A percentile compares a stretch with the other conserved stretches of the same genome.
These are phyloP conservation scores for Moxostoma hubbsi DNA, from an alignment of 2,797 vertebrate genomes.

Conservation along the genomic window DNA sequence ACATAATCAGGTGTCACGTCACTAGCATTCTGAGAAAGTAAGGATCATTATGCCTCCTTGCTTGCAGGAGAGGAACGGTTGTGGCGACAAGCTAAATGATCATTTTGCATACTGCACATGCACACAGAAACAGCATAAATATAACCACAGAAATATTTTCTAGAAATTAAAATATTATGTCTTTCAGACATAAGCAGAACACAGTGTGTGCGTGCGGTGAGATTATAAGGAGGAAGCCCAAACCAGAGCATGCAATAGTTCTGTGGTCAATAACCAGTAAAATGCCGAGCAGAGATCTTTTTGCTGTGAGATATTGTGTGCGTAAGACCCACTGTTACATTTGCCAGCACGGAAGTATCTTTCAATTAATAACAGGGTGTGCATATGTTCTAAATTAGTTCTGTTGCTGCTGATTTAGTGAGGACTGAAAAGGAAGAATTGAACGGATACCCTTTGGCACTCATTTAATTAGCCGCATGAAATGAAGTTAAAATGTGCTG, in stretches of 20 bases:
- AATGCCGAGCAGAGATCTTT: not conserved
- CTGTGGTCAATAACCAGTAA: conserved; percentile 25
- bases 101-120: not conserved
- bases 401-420: not conserved
- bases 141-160: not conserved
- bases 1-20: too few species aligned
- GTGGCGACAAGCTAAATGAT: not conserved
- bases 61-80: too few species aligned
- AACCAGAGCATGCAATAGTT: conserved; percentile 8
- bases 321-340: not conserved
- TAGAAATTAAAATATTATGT: not conserved
- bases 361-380: not conserved
- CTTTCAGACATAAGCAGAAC: conserved; percentile 9
- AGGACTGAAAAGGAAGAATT: not conserved
- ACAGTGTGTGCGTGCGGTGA: conserved; percentile 6
- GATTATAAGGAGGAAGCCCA: conserved; percentile 7
- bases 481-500: not conserved
- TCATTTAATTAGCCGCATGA: not conserved
- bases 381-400: conserved; percentile 15
- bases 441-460: not conserved
- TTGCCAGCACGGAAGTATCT: not conserved
- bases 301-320: conserved; percentile 13
- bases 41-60: too few species aligned
- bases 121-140: not conserved
- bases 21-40: too few species aligned